Evolutionary conservation across 2,797 vertebrate species (phyloP).

Genomic region (Sandelia bainsii): DNA sequence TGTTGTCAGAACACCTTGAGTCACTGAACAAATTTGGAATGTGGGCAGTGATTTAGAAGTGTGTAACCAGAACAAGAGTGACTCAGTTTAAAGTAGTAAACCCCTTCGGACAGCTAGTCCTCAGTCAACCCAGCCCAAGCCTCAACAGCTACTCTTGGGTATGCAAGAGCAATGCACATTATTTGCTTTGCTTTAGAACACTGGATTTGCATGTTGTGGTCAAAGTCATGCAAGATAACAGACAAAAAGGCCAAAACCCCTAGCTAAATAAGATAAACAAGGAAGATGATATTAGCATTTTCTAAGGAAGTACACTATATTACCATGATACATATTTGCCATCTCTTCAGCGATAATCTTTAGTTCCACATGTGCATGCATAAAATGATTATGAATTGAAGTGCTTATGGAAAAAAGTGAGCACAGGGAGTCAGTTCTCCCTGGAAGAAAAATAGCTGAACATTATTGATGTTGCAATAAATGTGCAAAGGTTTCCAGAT

Average conservation of each 20-base stretch:
- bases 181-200: not conserved
- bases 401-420: slow-evolving; percentile 8
- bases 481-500: not conserved
- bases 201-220: not conserved
- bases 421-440: not conserved
- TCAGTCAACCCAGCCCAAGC: not conserved
- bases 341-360: slow-evolving; percentile 5
- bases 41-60: not conserved
- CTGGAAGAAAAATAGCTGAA: not conserved
- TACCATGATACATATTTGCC: not conserved
- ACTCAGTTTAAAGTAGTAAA: too few relatives aligned
- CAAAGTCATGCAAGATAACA: slow-evolving; percentile 4
- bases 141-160: not conserved
- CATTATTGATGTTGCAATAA: slow-evolving; percentile 26
- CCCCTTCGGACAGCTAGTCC: not conserved
- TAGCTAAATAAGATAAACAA: too few relatives aligned
- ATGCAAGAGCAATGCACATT: not conserved
- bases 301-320: too few relatives aligned
- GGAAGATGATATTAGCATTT: too few relatives aligned
- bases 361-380: slow-evolving; percentile 11
- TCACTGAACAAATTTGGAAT: not conserved
- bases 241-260: too few relatives aligned
- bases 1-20: not conserved
- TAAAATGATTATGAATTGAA: slow-evolving; percentile 36
- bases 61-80: not conserved